These are phyloP conservation scores for Gambelia wislizenii DNA, from an alignment of 2,797 vertebrate genomes.

Conservation along the genomic window DNA sequence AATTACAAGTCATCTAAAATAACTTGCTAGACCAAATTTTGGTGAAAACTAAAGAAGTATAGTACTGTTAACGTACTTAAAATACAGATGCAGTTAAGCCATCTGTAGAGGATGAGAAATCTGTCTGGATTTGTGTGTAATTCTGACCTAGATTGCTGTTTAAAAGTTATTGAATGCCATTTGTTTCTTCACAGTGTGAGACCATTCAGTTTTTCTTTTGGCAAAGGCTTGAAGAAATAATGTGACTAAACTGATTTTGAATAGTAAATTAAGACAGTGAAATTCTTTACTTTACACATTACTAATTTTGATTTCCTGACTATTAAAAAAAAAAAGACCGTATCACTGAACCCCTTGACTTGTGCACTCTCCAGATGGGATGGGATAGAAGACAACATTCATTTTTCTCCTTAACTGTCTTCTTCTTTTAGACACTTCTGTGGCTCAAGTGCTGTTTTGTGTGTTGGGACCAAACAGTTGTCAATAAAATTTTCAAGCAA, in stretches of 20 bases:
- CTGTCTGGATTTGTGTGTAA: slow-evolving; percentile 58
- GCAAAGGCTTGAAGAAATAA: slow-evolving; percentile 77
- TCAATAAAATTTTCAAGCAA: slow-evolving; percentile 96
- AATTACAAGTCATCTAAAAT: slow-evolving; percentile 76
- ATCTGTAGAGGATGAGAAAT: slow-evolving; percentile 53
- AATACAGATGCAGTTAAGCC: slow-evolving; percentile 16
- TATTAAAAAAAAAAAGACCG: slow-evolving; percentile 57
- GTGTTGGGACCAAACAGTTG: slow-evolving; percentile 93
- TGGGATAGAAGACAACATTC: slow-evolving; percentile 52
- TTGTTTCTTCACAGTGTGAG: slow-evolving; percentile 58
- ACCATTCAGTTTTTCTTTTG: slow-evolving; percentile 73
- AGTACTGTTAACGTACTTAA: neutral
- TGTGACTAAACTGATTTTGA: slow-evolving; percentile 70
- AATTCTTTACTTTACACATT: slow-evolving; percentile 75
- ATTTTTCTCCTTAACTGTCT: slow-evolving; percentile 73
- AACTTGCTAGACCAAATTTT: slow-evolving; percentile 57
- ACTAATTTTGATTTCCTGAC: slow-evolving; percentile 69
- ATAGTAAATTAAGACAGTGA: slow-evolving; percentile 72
- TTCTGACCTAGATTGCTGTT: slow-evolving; percentile 63
- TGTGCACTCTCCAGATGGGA: slow-evolving; percentile 71
- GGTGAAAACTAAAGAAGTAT: slow-evolving; percentile 21
- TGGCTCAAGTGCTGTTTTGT: slow-evolving; percentile 85
- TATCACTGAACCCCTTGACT: slow-evolving; percentile 72
- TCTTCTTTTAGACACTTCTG: slow-evolving; percentile 79
- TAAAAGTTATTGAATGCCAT: slow-evolving; percentile 63